phyloP scores from a whole-genome alignment of 2,113 vertebrate genomes.

The Tupaia tana region DNA sequence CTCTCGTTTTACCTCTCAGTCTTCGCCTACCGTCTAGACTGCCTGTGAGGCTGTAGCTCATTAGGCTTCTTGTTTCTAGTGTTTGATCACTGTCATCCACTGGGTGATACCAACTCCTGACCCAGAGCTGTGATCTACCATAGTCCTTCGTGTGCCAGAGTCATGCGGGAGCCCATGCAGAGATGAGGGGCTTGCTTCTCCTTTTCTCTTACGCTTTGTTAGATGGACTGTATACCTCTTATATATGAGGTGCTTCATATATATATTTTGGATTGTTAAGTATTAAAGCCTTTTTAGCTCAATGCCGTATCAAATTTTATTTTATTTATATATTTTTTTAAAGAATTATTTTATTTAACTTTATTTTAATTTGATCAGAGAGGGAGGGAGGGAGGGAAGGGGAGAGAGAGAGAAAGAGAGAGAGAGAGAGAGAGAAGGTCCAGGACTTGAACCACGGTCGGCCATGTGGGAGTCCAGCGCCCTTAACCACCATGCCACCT shows the following conservation, averaged over 20 bases:
- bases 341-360: too few species aligned
- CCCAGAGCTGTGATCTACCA: neutral
- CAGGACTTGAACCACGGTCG: too few species aligned
- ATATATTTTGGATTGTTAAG: neutral
- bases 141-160: neutral
- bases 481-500: too few species aligned
- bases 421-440: too few species aligned
- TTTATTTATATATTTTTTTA: too few species aligned
- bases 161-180: neutral
- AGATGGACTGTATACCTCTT: too few species aligned
- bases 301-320: neutral
- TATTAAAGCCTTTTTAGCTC: neutral
- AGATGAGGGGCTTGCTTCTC: neutral
- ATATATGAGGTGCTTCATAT: neutral
- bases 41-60: neutral
- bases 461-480: too few species aligned
- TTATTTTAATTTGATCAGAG: too few species aligned
- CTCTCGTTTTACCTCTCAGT: neutral
- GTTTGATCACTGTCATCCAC: too few species aligned
- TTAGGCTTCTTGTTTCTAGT: neutral
- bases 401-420: too few species aligned
- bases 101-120: neutral
- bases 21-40: neutral
- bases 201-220: neutral
- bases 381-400: too few species aligned